These are phyloP conservation scores for Girardinichthys multiradiatus DNA, from an alignment of 2,113 vertebrate species.

Conservation along the genomic window DNA sequence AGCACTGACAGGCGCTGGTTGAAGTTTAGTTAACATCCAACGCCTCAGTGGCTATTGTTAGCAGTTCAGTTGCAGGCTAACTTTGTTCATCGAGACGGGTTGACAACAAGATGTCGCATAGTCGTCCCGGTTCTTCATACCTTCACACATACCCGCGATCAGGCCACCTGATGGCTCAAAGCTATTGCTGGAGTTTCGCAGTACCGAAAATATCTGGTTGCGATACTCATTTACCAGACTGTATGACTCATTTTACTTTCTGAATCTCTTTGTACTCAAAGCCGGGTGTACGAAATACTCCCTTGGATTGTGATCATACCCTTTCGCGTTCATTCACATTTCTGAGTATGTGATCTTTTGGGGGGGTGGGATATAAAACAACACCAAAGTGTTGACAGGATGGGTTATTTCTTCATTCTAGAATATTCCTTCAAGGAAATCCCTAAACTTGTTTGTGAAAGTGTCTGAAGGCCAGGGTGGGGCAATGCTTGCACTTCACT, in stretches of 20 bases:
- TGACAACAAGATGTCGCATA: slow-evolving; percentile 39
- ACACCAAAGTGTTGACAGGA: slow-evolving; percentile 5
- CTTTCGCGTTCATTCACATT: slow-evolving; percentile 3
- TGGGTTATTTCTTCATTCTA: not conserved
- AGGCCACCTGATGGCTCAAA: not conserved
- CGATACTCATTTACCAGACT: slow-evolving; percentile 18
- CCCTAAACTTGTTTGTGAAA: slow-evolving; percentile 24
- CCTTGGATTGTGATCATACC: slow-evolving; percentile 47
- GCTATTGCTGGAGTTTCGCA: not conserved
- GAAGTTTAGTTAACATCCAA: not conserved
- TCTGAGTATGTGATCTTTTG: slow-evolving; percentile 5
- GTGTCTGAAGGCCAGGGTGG: slow-evolving; percentile 46
- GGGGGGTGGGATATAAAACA: not conserved
- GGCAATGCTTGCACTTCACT: slow-evolving; percentile 46
- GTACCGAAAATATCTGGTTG: not conserved
- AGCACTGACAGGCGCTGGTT: not conserved
- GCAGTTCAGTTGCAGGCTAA: slow-evolving; percentile 20
- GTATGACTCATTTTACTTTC: slow-evolving; percentile 53
- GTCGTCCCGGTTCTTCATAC: slow-evolving; percentile 23
- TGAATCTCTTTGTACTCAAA: slow-evolving; percentile 12
- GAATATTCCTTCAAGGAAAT: slow-evolving; percentile 20
- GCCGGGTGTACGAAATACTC: slow-evolving; percentile 30
- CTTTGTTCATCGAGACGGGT: slow-evolving; percentile 19
- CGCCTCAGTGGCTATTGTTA: slow-evolving; percentile 9
- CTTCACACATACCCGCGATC: not conserved